Evolutionary conservation across 2,113 vertebrate genomes (phyloP).

Genomic region (Oxyura jamaicensis): DNA sequence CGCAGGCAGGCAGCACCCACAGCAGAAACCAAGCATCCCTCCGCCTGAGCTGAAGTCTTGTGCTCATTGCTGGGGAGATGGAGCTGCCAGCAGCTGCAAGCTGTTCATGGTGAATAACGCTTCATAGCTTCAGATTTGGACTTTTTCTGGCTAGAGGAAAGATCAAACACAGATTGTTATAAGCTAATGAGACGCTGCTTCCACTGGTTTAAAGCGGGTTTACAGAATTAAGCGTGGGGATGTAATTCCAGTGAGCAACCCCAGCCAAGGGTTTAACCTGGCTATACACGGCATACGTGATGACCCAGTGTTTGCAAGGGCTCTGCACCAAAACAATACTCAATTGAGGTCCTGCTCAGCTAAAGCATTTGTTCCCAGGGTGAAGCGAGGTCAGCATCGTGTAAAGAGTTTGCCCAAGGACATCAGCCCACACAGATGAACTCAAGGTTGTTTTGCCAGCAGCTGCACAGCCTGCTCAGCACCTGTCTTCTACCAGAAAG

Average conservation of each 20-base stretch:
- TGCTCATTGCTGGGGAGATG: fast-evolving
- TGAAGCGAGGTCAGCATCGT: slow-evolving; percentile 40
- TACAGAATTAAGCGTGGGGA: background rate
- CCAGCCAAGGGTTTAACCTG: background rate
- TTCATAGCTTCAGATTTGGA: background rate
- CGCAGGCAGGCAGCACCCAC: background rate
- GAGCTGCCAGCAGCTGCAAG: fast-evolving
- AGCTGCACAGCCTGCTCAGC: background rate
- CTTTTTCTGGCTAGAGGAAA: background rate
- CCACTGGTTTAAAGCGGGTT: background rate
- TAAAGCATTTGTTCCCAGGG: background rate
- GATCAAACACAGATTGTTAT: background rate
- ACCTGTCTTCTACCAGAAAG: background rate
- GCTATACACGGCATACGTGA: slow-evolving; percentile 24
- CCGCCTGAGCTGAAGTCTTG: fast-evolving
- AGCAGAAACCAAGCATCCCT: fast-evolving
- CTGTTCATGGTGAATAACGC: fast-evolving
- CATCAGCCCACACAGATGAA: background rate
- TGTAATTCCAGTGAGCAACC: background rate
- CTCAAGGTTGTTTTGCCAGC: background rate
- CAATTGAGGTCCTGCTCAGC: slow-evolving; percentile 25
- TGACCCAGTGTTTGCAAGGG: background rate
- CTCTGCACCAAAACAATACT: slow-evolving; percentile 48
- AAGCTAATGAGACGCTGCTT: background rate
- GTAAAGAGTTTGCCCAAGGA: background rate